Percentiles rank a stretch among this genome's conserved stretches.
These are phyloP conservation scores for Anniella stebbinsi DNA, from an alignment of 2,797 vertebrate species.

Conservation along the genomic window DNA sequence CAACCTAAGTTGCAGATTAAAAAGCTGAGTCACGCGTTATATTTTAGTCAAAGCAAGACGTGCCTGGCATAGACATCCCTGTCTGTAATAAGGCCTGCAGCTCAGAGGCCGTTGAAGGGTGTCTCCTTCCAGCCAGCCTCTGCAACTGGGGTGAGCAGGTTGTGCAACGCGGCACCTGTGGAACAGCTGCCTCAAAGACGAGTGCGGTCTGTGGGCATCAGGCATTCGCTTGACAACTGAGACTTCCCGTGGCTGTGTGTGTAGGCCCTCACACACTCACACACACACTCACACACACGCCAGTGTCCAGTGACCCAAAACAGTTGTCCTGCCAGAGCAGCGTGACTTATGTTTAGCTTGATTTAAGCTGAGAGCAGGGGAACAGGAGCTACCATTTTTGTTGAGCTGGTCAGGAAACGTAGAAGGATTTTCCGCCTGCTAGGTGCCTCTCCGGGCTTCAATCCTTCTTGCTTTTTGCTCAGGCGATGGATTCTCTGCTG, in stretches of 20 bases:
- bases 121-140: too few relatives aligned
- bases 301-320: background rate
- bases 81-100: background rate
- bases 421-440: background rate
- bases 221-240: too few relatives aligned
- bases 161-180: background rate
- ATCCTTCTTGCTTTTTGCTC: background rate
- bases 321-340: too few relatives aligned
- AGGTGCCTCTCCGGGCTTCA: background rate
- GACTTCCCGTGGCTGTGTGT: too few relatives aligned
- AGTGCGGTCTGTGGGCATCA: background rate
- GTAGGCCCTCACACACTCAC: too few relatives aligned
- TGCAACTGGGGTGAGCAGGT: background rate
- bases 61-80: background rate
- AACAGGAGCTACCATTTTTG: background rate
- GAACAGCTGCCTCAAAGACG: too few relatives aligned
- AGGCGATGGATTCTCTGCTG: background rate
- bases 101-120: background rate
- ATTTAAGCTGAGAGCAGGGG: background rate
- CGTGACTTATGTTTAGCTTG: background rate
- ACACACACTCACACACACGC: too few relatives aligned
- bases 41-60: background rate
- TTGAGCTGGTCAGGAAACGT: too few relatives aligned
- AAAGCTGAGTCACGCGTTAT: background rate
- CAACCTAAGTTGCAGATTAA: constrained; percentile 46